A percentile compares a stretch with the other conserved stretches of the same genome.
phyloP scores from a whole-genome alignment of 2,888 invertebrate genomes.

The Omphaloscelis lunosa region DNA sequence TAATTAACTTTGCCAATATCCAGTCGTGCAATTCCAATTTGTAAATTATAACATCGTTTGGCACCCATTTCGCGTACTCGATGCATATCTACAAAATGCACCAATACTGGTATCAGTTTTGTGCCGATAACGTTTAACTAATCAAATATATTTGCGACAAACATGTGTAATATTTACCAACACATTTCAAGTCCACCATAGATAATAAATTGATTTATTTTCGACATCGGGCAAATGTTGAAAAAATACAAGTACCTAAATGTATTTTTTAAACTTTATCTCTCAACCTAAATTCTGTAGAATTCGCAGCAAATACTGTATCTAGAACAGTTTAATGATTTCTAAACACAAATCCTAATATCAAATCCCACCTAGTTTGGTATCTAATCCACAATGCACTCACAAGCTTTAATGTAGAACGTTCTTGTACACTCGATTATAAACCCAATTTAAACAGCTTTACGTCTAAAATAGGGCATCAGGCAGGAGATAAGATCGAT shows the following conservation, averaged over 20 bases:
- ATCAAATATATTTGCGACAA: constrained; percentile 28
- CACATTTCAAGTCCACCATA: background rate
- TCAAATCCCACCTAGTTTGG: constrained; percentile 35
- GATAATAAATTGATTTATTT: constrained; percentile 11
- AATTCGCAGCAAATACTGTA: constrained; percentile 39
- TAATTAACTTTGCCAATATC: constrained; percentile 16
- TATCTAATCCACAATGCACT: constrained; percentile 59
- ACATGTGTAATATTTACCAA: constrained; percentile 37
- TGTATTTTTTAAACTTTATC: constrained; percentile 24
- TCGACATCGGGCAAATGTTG: constrained; percentile 6
- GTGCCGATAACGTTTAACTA: constrained; percentile 21
- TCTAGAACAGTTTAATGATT: constrained; percentile 55
- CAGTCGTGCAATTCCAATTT: constrained; percentile 15
- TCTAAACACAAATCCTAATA: constrained; percentile 54
- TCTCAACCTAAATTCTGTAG: constrained; percentile 31
- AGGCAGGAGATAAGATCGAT: constrained; percentile 52
- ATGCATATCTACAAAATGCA: constrained; percentile 42
- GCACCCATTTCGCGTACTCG: constrained; percentile 1
- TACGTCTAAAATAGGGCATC: constrained; percentile 43
- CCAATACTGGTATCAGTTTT: constrained; percentile 38
- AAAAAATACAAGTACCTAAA: constrained; percentile 5
- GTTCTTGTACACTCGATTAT: constrained; percentile 30
- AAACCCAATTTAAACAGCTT: constrained; percentile 30
- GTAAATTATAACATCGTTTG: constrained; percentile 12
- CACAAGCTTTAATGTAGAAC: constrained; percentile 45